Evolutionary conservation across 2,888 invertebrate species (phyloP).

Genomic region (Mamestra brassicae): DNA sequence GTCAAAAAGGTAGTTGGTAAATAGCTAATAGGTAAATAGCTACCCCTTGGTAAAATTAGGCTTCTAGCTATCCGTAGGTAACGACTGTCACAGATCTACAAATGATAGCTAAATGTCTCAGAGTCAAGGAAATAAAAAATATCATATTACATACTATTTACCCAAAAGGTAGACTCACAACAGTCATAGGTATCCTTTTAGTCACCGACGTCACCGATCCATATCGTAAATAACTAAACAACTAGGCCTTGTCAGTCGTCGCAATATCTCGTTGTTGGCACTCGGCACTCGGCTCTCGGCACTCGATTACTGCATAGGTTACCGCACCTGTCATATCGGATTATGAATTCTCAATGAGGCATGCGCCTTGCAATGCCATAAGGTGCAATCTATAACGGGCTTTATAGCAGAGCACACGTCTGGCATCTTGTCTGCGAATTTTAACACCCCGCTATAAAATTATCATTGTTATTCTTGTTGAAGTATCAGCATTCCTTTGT

Average conservation of each 20-base stretch:
- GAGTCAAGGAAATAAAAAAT: not conserved
- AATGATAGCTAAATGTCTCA: not conserved
- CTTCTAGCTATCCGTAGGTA: not conserved
- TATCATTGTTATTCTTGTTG: conserved; percentile 22
- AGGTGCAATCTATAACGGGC: conserved; percentile 30
- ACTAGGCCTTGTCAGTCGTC: conserved; percentile 30
- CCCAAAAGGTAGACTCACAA: not conserved
- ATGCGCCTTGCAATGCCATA: conserved; percentile 28
- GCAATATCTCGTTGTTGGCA: conserved; percentile 25
- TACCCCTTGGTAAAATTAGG: too few species aligned
- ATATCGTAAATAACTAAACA: not conserved
- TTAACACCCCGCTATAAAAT: conserved; percentile 29
- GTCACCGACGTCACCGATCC: not conserved
- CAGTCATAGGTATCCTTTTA: not conserved
- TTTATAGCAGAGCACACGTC: conserved; percentile 41
- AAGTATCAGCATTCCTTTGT: conserved; percentile 14
- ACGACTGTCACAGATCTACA: not conserved
- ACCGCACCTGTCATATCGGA: conserved; percentile 39
- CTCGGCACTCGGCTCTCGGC: conserved; percentile 17
- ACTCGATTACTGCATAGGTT: conserved; percentile 39
- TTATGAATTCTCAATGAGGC: conserved; percentile 28
- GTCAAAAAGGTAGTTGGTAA: too few species aligned
- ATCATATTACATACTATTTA: not conserved
- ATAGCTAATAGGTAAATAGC: too few species aligned
- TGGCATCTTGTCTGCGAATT: conserved; percentile 43